Evolutionary conservation across 2,888 invertebrate species (phyloP).

Genomic region (Acanthosepion lycidas): DNA sequence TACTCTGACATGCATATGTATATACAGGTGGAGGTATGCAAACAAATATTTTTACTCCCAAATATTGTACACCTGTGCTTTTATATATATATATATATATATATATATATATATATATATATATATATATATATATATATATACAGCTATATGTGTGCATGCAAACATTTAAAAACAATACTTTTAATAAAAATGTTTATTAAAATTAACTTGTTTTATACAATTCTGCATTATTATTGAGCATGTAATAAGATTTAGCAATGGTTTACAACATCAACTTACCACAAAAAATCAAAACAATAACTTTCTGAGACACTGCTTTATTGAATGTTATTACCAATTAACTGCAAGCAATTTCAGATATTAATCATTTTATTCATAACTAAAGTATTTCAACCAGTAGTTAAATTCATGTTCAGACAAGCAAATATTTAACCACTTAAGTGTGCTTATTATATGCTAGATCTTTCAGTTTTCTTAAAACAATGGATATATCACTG

Average conservation of each 20-base stretch:
- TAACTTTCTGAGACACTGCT: not conserved
- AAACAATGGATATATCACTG: conserved; percentile 33
- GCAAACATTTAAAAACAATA: too few relatives aligned
- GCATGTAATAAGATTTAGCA: not conserved
- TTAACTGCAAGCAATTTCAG: not conserved
- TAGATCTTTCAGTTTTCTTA: not conserved
- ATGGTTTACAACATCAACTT: not conserved
- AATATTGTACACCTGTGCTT: too few relatives aligned
- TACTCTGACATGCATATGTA: too few relatives aligned
- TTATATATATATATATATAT: too few relatives aligned
- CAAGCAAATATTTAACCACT: not conserved
- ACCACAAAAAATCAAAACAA: not conserved
- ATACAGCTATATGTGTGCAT: too few relatives aligned
- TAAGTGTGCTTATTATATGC: not conserved
- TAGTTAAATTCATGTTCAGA: not conserved
- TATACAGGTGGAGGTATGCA: too few relatives aligned
- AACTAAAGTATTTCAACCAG: not conserved
- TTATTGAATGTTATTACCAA: not conserved
- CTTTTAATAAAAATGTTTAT: not conserved
- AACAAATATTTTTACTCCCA: too few relatives aligned
- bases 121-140: too few relatives aligned
- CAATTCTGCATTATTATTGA: not conserved
- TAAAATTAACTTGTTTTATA: not conserved
- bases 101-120: too few relatives aligned
- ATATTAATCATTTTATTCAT: not conserved